These are phyloP conservation scores for Drosophila ficusphila DNA, from an alignment of 1,140 invertebrate genomes.

Conservation along the genomic window DNA sequence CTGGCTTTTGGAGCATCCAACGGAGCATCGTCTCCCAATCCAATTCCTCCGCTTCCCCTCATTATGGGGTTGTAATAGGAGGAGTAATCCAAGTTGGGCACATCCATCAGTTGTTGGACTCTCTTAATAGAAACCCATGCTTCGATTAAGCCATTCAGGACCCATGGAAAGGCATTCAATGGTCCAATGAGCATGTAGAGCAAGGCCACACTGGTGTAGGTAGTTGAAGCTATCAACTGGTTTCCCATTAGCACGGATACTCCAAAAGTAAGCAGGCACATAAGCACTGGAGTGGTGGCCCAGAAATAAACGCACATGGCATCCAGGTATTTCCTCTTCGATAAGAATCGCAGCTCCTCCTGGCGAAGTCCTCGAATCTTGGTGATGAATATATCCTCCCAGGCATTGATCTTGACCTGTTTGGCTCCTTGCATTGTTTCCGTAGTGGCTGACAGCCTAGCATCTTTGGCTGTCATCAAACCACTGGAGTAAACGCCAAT, in stretches of 20 bases:
- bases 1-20: slow-evolving; percentile 24
- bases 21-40: slow-evolving; percentile 5
- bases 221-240: slow-evolving; percentile 92
- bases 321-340: slow-evolving; percentile 97
- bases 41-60: slow-evolving; percentile 21
- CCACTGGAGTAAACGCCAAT: slow-evolving; percentile 94
- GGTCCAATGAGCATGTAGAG: slow-evolving; percentile 98
- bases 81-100: slow-evolving; percentile 78
- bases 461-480: slow-evolving; percentile 97
- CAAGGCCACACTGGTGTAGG: slow-evolving; percentile 97
- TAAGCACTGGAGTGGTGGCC: slow-evolving; percentile 98
- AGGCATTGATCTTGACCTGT: slow-evolving; percentile 96
- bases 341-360: slow-evolving; percentile 91
- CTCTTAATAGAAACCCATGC: slow-evolving; percentile 95
- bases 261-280: slow-evolving; percentile 95
- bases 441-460: slow-evolving; percentile 93
- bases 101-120: slow-evolving; percentile 88
- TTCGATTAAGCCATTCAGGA: slow-evolving; percentile 97
- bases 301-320: slow-evolving; percentile 99
- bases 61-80: slow-evolving; percentile 81
- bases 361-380: slow-evolving; percentile 88
- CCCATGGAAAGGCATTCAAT: slow-evolving; percentile 99
- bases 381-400: slow-evolving; percentile 94
- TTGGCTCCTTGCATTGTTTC: slow-evolving; percentile 95
- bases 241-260: slow-evolving; percentile 94